Base-by-base conservation (phyloP, 2,113 vertebrate genomes). In the Protomyctophum bolini region DNA sequence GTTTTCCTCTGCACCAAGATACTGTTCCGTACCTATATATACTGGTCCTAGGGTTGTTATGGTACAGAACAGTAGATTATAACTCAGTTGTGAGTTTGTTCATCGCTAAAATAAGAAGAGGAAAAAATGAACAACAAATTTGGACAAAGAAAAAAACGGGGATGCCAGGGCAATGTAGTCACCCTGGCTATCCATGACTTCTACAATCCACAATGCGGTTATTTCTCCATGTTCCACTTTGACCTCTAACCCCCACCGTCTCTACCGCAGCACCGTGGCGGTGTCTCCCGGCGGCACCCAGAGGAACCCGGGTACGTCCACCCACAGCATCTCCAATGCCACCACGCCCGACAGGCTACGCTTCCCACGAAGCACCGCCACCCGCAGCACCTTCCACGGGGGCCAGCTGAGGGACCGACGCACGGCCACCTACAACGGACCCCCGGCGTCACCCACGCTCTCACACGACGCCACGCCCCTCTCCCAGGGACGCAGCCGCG, bases 351-450 rank as follows among this genome's bases (percentile, higher is more conserved):
- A 98, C 72, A 94, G 95, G 10, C 93, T 97, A 28, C 97, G 96
- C 75, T 99, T 99, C 91, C 97, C 97, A 0, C 89, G 98, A 54
- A 96, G 97, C 83, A 97, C 95, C 0, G 95, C 95, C 79, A 96
- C 94, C 75, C 96, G 98, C 66, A 99, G 97, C 94, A 99, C 98
- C 79, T 99, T 99, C 91, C 97, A 99, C 0, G 94, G 92, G 0
- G 96, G 96, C 21, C 97, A 98, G 91, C 95, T 97, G 78, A 88
- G 97, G 6, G 98, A 98, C 81, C 94, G 96, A 7, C 96, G 97
- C 71, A 98, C 97, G 0, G 98, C 98, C 60, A 99, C 97, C 0
- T 99, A 99, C 86, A 98, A 99, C 0, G 97, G 98, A 10, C 98
- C 97, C 0, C 98, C 97, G 0, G 97, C 97, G 70, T 98, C 97